A percentile compares a stretch with the other conserved stretches of the same genome.
phyloP scores from a whole-genome alignment of 2,797 vertebrate species.

The Rhinella marina region DNA sequence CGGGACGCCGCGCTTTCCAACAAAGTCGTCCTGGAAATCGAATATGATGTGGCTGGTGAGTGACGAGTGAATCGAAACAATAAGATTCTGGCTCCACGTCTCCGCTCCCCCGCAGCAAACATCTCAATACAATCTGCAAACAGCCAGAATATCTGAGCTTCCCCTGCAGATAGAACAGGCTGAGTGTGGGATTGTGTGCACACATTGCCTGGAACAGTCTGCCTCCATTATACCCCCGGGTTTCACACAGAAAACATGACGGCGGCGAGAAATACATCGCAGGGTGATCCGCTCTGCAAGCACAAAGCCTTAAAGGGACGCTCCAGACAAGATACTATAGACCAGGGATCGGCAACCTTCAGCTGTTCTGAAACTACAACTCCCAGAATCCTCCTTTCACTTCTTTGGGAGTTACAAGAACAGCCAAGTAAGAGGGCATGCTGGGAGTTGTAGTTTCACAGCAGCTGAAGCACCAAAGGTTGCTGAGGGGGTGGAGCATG shows the following conservation, averaged over 20 bases:
- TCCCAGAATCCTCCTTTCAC: no score
- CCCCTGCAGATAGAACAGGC: background rate
- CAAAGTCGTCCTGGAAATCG: constrained; percentile 89
- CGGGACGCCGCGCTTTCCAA: constrained; percentile 90
- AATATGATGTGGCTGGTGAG: constrained; percentile 94
- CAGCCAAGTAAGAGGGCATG: no score
- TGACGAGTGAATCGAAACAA: background rate
- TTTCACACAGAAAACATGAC: background rate
- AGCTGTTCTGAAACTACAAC: no score
- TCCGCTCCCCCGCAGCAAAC: background rate
- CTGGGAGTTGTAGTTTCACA: no score
- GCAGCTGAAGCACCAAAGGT: no score
- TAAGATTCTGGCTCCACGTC: background rate
- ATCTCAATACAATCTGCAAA: background rate
- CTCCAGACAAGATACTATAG: background rate
- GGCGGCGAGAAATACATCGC: background rate
- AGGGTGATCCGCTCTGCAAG: background rate
- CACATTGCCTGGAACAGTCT: background rate
- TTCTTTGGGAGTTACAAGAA: no score
- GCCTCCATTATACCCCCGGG: background rate
- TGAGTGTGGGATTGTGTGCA: constrained; percentile 45
- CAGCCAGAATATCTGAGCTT: background rate
- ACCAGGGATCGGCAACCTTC: no score
- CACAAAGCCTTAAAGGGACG: background rate
- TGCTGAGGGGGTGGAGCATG: background rate